A percentile compares a stretch with the other conserved stretches of the same genome.
These are phyloP conservation scores for Myotis davidii DNA, from an alignment of 2,113 vertebrate species.

Conservation along the genomic window DNA sequence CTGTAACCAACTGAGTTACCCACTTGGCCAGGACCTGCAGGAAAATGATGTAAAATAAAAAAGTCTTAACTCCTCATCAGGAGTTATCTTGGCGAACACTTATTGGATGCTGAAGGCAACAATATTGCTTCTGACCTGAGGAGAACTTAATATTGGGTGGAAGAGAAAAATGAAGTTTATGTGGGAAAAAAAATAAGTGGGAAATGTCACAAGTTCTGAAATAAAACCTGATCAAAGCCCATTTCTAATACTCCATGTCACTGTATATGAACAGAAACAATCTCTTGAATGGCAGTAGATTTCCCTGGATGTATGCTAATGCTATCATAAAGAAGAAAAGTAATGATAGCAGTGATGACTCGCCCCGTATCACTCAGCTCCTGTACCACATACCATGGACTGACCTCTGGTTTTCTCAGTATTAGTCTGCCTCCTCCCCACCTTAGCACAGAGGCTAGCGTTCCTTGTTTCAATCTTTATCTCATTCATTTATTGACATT, in stretches of 20 bases:
- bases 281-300: not conserved
- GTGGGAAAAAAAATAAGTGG: not conserved
- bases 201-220: conserved; percentile 26
- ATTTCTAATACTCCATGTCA: not conserved
- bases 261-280: not conserved
- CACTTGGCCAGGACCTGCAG: not conserved
- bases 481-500: not conserved
- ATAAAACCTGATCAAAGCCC: not conserved
- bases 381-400: not conserved
- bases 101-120: not conserved
- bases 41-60: not conserved
- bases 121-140: not conserved
- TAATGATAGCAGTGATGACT: not conserved
- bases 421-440: not conserved
- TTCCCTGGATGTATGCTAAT: not conserved
- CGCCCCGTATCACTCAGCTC: not conserved
- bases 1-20: not conserved
- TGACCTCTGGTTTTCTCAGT: not conserved
- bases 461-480: not conserved
- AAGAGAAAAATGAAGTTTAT: not conserved
- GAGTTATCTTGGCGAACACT: not conserved
- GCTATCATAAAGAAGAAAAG: not conserved
- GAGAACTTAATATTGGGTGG: not conserved
- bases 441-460: not conserved
- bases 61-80: not conserved